A percentile compares a stretch with the other conserved stretches of the same genome.
These are phyloP conservation scores for Pomacea maculata DNA, from an alignment of 1,140 invertebrate species.

Conservation along the genomic window DNA sequence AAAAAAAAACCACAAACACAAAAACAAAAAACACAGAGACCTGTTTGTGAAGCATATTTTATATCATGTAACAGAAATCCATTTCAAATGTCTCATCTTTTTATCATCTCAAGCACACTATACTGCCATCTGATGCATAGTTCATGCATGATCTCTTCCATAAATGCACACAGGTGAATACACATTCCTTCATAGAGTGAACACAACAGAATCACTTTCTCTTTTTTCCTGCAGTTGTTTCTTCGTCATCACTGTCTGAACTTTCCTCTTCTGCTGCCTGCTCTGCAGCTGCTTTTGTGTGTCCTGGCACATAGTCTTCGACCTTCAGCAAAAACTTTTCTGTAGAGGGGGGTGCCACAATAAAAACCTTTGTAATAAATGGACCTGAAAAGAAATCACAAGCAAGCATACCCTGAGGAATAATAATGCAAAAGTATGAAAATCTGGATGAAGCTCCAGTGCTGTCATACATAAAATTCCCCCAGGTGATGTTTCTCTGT, in stretches of 20 bases:
- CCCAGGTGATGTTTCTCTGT: neutral
- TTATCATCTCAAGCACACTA: too few species aligned
- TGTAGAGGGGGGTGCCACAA: constrained; percentile 51
- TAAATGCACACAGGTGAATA: too few species aligned
- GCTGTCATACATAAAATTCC: neutral
- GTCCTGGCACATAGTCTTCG: constrained; percentile 35
- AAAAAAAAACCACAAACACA: too few species aligned
- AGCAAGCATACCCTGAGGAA: neutral
- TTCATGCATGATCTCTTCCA: too few species aligned
- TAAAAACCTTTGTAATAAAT: constrained; percentile 37
- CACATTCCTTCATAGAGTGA: too few species aligned
- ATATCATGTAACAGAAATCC: too few species aligned
- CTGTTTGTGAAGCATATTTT: too few species aligned
- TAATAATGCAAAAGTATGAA: neutral
- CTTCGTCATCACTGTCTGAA: constrained; percentile 34
- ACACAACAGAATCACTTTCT: neutral
- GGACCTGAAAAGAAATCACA: constrained; percentile 37
- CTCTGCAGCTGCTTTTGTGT: constrained; percentile 19
- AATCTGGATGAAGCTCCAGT: neutral
- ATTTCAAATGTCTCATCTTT: too few species aligned
- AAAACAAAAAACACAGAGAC: too few species aligned
- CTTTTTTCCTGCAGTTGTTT: constrained; percentile 5
- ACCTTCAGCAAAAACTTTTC: constrained; percentile 44
- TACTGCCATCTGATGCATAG: too few species aligned
- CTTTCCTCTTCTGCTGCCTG: constrained; percentile 26